Evolutionary conservation across 2,113 vertebrate genomes (phyloP).

Genomic region (Spheniscus mendiculus): DNA sequence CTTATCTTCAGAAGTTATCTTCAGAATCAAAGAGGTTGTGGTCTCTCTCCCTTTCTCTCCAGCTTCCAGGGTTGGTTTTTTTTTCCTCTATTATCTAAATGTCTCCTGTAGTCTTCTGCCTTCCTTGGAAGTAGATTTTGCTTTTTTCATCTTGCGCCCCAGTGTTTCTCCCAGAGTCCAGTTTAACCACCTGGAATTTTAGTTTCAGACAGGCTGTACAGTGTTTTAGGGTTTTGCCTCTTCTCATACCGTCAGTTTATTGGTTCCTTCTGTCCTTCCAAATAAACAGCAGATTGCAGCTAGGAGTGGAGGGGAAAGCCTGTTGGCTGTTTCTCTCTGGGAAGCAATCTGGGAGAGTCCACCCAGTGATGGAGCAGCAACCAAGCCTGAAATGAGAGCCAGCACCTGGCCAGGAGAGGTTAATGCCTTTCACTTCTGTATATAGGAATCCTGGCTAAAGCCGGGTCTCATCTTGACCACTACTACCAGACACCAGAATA

Average conservation of each 20-base stretch:
- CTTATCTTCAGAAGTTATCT: neutral
- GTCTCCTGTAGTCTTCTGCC: neutral
- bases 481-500: neutral
- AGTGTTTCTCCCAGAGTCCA: neutral
- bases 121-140: neutral
- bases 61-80: neutral
- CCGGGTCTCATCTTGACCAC: neutral
- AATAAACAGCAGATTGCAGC: neutral
- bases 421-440: neutral
- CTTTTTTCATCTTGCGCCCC: neutral
- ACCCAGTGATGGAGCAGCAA: neutral
- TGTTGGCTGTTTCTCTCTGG: neutral
- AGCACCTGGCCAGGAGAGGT: neutral
- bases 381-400: neutral
- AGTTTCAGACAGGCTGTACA: neutral
- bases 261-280: constrained; percentile 1
- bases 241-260: neutral
- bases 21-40: neutral
- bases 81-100: neutral
- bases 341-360: neutral
- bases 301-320: neutral
- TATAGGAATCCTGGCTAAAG: neutral
- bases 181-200: neutral
- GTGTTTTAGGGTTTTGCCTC: neutral
- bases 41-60: neutral